Percentiles rank a stretch among this genome's conserved stretches.
Conservation (phyloP, 2,888 invertebrate genomes). For the Copidosoma aretas region DNA sequence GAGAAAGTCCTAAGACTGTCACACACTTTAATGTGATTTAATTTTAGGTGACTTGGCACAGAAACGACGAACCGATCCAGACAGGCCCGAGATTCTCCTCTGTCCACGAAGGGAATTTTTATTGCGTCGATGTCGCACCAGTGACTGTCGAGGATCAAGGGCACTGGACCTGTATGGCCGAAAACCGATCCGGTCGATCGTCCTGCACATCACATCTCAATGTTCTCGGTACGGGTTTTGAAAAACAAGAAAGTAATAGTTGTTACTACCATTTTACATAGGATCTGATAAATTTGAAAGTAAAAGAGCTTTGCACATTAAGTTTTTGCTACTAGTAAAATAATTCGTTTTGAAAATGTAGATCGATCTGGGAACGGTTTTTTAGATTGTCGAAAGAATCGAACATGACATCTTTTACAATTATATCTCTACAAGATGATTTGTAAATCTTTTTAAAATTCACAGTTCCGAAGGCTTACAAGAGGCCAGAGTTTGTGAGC, state of each 20-base stretch:
- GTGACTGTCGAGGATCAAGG: constrained; percentile 84
- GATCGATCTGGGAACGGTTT: too few species aligned
- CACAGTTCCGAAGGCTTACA: constrained; percentile 86
- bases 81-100: constrained; percentile 78
- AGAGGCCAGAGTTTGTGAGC: constrained; percentile 85
- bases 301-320: too few species aligned
- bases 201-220: constrained; percentile 79
- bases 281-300: too few species aligned
- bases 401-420: too few species aligned
- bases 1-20: too few species aligned
- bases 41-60: constrained; percentile 83
- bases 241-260: too few species aligned
- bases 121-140: constrained; percentile 83
- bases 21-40: constrained; percentile 22
- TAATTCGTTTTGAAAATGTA: too few species aligned
- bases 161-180: constrained; percentile 84
- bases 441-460: too few species aligned
- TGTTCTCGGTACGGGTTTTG: constrained; percentile 69
- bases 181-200: constrained; percentile 77
- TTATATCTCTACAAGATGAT: too few species aligned
- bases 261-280: too few species aligned
- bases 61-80: constrained; percentile 78
- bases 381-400: too few species aligned
- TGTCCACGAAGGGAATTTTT: constrained; percentile 84
- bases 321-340: too few species aligned